Conservation (phyloP, 2,888 invertebrate species). For the Clepsis dumicolana region DNA sequence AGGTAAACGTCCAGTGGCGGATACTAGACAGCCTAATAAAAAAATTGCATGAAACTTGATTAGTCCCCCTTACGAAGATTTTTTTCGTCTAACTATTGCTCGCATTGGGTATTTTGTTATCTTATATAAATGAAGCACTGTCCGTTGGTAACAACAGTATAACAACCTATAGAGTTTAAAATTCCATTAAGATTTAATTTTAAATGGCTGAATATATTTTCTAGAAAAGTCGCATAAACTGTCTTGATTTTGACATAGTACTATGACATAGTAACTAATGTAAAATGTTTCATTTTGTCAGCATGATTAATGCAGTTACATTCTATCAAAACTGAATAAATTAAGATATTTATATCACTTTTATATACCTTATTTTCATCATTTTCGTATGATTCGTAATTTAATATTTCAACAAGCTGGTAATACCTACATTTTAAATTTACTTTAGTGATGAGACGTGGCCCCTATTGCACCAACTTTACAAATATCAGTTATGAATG, state of each 20-base stretch:
- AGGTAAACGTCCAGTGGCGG: background rate
- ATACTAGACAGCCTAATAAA: background rate
- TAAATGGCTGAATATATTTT: slow-evolving; percentile 41
- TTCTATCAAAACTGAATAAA: slow-evolving; percentile 75
- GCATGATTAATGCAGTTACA: slow-evolving; percentile 73
- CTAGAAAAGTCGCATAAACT: slow-evolving; percentile 45
- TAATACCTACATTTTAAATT: background rate
- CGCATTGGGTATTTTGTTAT: too few species aligned
- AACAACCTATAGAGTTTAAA: background rate
- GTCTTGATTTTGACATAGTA: slow-evolving; percentile 58
- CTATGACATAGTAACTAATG: slow-evolving; percentile 51
- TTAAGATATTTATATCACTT: slow-evolving; percentile 74
- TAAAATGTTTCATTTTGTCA: slow-evolving; percentile 67
- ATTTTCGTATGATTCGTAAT: slow-evolving; percentile 20
- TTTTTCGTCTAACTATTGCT: background rate
- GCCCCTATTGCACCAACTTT: too few species aligned
- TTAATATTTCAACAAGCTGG: background rate
- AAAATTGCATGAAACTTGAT: background rate
- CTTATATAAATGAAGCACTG: background rate
- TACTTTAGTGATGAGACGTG: too few species aligned
- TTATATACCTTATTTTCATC: slow-evolving; percentile 39
- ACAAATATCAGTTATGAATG: too few species aligned
- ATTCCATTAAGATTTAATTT: background rate
- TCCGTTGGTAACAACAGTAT: too few species aligned
- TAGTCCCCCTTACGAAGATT: background rate